Evolutionary conservation across 2,113 vertebrate genomes (phyloP).

Genomic region (Pelecanoides urinatrix): DNA sequence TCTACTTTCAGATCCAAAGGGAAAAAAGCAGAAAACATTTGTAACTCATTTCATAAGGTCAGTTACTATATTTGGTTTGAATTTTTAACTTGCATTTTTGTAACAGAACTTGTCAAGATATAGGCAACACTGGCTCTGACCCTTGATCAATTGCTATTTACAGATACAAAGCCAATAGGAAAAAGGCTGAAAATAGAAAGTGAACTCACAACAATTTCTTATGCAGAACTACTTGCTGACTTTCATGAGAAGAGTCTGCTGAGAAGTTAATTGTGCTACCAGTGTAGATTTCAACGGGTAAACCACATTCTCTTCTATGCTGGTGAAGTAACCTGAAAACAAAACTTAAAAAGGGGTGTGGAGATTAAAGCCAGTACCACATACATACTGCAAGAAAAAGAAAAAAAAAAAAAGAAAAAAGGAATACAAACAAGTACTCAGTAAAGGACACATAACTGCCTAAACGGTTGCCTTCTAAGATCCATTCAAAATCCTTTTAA

Average conservation of each 20-base stretch:
- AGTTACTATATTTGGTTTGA: neutral
- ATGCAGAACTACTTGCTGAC: neutral
- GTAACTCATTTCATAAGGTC: neutral
- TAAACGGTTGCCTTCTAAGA: neutral
- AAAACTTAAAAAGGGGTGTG: neutral
- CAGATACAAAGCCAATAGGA: neutral
- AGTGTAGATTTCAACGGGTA: neutral
- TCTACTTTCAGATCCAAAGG: neutral
- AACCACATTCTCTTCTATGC: neutral
- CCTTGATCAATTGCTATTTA: neutral
- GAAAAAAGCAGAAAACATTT: neutral
- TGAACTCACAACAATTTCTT: neutral
- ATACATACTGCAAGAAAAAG: neutral
- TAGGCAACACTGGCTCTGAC: neutral
- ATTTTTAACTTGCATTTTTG: neutral
- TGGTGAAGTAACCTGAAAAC: neutral
- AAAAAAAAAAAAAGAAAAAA: neutral
- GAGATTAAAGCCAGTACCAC: neutral
- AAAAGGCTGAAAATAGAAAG: neutral
- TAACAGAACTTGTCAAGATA: neutral
- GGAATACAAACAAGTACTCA: neutral
- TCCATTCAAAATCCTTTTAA: neutral
- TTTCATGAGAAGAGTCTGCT: neutral
- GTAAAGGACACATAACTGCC: neutral
- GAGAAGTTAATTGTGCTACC: neutral